Percentiles rank a stretch among this genome's conserved stretches.
Evolutionary conservation across 2,888 invertebrate genomes (phyloP).

Genomic region (Subacronicta megacephala): DNA sequence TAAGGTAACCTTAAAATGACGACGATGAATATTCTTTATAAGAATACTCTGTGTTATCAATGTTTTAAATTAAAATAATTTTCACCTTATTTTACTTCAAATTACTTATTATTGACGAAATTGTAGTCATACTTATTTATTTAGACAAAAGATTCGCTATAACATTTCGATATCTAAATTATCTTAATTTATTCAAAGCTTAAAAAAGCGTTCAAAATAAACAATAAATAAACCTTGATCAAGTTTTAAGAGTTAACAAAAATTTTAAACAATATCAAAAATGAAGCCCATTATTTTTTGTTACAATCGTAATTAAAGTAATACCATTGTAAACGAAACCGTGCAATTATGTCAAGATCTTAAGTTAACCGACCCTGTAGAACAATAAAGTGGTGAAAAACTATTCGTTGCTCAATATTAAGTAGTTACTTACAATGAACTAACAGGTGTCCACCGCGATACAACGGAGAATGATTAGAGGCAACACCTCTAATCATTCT

Average conservation of each 20-base stretch:
- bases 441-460: not conserved
- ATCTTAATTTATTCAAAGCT: no score
- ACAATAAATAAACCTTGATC: slow-evolving; percentile 38
- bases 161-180: no score
- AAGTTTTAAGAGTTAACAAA: slow-evolving; percentile 28
- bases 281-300: slow-evolving; percentile 22
- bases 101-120: no score
- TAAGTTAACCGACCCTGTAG: slow-evolving; percentile 46
- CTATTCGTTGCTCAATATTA: slow-evolving; percentile 43
- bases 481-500: no score
- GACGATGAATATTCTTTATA: no score
- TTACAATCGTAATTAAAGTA: slow-evolving; percentile 45
- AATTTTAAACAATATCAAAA: slow-evolving; percentile 28
- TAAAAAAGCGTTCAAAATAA: slow-evolving; percentile 9
- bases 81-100: no score
- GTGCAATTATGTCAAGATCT: slow-evolving; percentile 74
- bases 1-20: no score
- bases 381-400: slow-evolving; percentile 48
- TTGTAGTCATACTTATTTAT: no score
- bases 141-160: no score
- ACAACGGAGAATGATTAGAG: not conserved
- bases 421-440: slow-evolving; percentile 58
- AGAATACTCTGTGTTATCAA: no score
- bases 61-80: no score
- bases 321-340: slow-evolving; percentile 58